Base-by-base conservation (phyloP, 2,797 vertebrate species). In the Hipposideros larvatus region DNA sequence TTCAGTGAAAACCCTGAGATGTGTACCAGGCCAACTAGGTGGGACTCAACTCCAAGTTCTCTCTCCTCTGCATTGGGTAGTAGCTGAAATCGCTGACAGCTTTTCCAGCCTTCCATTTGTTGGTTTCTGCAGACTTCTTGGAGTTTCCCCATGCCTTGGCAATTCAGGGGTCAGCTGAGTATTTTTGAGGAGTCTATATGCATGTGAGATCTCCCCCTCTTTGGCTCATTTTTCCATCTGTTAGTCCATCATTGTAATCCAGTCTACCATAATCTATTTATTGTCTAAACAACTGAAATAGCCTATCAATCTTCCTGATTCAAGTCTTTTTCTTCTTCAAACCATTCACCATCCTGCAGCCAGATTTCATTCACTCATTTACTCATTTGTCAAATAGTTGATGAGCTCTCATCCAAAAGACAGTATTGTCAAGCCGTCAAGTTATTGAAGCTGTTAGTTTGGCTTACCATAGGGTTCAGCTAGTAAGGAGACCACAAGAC, bases 331-430 rank as follows among this genome's bases (percentile, higher is more conserved):
- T 93, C 43, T 43, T 91, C 51, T 74, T 87, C 57, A 91, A 92
- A 41, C n/a, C 71, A 63, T 87, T 93, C 59, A 87, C 61, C 55
- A 71, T 57, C 19, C 7, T 80, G 61, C n/a, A 37, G 24, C 77
- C 70, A 90, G 59, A 83, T 90, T 91, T 96, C 11, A 46, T 91
- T 95, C 65, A 80, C 46, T 96, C 86, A 75, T 94, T 92, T 87
- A 79, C 46, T 86, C 63, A 90, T 89, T 86, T 95, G 91, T 48
- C 51, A 93, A 18, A 73, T 53, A 94, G 70, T 55, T 65, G 59
- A 66, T 79, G 57, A 84, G 55, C 43, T 68, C n/a, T 71, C n/a
- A 48, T 22, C 43, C 34, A 59, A 94, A 97, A 93, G 79, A 87
- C 75, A 66, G 48, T 94, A 51, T 14, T 70, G 14, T 88, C 28